Conservation (phyloP, 2,113 vertebrate species). For the Ammospiza nelsoni region DNA sequence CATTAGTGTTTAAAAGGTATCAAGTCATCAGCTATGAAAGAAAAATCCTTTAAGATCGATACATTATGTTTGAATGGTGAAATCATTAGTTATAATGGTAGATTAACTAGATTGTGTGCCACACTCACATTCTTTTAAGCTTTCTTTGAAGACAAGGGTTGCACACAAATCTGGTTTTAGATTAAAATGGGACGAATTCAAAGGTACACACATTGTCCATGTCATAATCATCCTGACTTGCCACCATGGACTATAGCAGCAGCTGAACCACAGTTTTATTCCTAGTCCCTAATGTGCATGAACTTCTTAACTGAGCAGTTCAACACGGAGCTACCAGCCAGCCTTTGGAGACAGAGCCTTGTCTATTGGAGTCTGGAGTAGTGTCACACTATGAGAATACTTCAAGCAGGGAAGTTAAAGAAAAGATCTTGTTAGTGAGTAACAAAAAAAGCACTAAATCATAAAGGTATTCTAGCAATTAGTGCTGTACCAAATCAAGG, state of each 20-base stretch:
- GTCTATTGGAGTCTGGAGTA: background rate
- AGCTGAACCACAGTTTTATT: background rate
- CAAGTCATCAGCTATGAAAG: constrained; percentile 27
- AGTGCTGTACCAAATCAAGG: background rate
- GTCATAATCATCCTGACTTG: background rate
- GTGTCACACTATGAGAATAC: background rate
- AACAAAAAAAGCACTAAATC: background rate
- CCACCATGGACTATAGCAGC: fast-evolving
- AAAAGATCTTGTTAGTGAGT: background rate
- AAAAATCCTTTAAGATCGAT: constrained; percentile 45
- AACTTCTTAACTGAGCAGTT: background rate
- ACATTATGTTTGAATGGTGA: constrained; percentile 19
- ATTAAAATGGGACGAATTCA: background rate
- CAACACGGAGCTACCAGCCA: background rate
- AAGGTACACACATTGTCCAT: background rate
- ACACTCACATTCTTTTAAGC: background rate
- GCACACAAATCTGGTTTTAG: background rate
- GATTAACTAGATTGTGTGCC: constrained; percentile 35
- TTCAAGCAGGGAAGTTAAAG: background rate
- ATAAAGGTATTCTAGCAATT: background rate
- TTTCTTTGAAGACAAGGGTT: background rate
- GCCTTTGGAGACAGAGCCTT: background rate
- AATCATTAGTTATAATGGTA: constrained; percentile 37
- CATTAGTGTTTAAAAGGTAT: constrained; percentile 42
- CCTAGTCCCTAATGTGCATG: background rate